phyloP scores from a whole-genome alignment of 2,113 vertebrate genomes.

The Elgaria multicarinata region DNA sequence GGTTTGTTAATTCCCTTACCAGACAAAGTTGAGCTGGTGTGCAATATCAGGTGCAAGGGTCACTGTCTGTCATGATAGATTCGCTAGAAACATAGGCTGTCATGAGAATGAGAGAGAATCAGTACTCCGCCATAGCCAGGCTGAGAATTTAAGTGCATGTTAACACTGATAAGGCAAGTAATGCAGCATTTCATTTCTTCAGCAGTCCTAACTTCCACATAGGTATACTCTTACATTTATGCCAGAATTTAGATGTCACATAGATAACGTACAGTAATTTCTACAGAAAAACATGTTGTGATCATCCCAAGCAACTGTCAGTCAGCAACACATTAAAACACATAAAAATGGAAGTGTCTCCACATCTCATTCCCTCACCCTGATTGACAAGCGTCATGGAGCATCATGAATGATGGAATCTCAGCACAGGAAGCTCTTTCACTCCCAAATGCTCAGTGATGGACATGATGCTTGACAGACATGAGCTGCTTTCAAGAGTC shows the following conservation, averaged over 20 bases:
- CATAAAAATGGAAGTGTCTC: conserved; percentile 13
- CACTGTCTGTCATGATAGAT: not conserved
- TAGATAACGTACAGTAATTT: not conserved
- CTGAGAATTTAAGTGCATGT: conserved; percentile 54
- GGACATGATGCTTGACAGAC: not conserved
- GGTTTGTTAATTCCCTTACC: conserved; percentile 11
- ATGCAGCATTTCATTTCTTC: conserved; percentile 56
- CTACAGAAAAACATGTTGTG: not conserved
- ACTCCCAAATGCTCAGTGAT: not conserved
- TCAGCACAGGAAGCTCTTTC: not conserved
- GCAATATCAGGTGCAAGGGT: not conserved
- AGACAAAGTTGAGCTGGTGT: not conserved
- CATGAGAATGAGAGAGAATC: not conserved
- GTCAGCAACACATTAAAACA: not conserved
- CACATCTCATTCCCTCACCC: not conserved
- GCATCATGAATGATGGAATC: not conserved
- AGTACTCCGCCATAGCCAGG: conserved; percentile 7
- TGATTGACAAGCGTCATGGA: conserved; percentile 7
- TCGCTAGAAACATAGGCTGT: not conserved
- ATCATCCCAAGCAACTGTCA: conserved; percentile 11
- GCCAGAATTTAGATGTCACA: conserved; percentile 49
- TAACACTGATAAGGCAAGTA: conserved; percentile 55
- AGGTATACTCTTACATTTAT: conserved; percentile 62
- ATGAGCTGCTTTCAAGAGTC: not conserved
- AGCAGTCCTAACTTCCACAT: conserved; percentile 49